Percentiles rank a stretch among this genome's conserved stretches.
Conservation (phyloP, 2,888 invertebrate genomes). For the Lasioglossum zephyrum region DNA sequence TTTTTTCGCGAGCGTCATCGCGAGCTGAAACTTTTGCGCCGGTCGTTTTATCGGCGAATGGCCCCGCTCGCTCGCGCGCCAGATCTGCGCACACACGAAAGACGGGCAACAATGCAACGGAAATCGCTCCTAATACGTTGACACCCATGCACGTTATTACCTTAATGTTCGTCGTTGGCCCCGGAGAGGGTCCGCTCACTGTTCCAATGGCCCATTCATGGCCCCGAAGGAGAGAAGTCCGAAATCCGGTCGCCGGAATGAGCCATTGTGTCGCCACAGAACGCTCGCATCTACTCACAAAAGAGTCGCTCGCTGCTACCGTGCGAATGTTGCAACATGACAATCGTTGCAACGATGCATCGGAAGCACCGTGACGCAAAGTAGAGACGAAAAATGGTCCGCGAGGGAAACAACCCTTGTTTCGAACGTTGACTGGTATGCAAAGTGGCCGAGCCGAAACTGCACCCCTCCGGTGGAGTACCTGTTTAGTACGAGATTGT, state of each 20-base stretch:
- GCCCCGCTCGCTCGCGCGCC: neutral
- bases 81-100: neutral
- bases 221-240: slow-evolving; percentile 62
- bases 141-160: slow-evolving; percentile 74
- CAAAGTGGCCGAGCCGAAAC: neutral
- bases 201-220: slow-evolving; percentile 71
- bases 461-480: neutral
- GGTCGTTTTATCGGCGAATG: neutral
- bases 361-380: slow-evolving; percentile 55
- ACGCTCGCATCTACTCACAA: slow-evolving; percentile 57
- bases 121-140: slow-evolving; percentile 73
- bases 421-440: slow-evolving; percentile 1
- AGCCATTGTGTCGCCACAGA: slow-evolving; percentile 72
- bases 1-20: slow-evolving; percentile 24
- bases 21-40: neutral
- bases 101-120: slow-evolving; percentile 71
- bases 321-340: slow-evolving; percentile 65
- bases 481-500: neutral
- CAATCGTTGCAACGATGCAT: slow-evolving; percentile 64
- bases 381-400: slow-evolving; percentile 40
- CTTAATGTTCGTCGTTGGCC: slow-evolving; percentile 61
- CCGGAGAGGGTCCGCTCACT: slow-evolving; percentile 44
- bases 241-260: slow-evolving; percentile 75
- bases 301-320: slow-evolving; percentile 64
- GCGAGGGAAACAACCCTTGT: neutral